A percentile compares a stretch with the other conserved stretches of the same genome.
Conservation (phyloP, 2,797 vertebrate genomes). For the Loris lydekkerianus region DNA sequence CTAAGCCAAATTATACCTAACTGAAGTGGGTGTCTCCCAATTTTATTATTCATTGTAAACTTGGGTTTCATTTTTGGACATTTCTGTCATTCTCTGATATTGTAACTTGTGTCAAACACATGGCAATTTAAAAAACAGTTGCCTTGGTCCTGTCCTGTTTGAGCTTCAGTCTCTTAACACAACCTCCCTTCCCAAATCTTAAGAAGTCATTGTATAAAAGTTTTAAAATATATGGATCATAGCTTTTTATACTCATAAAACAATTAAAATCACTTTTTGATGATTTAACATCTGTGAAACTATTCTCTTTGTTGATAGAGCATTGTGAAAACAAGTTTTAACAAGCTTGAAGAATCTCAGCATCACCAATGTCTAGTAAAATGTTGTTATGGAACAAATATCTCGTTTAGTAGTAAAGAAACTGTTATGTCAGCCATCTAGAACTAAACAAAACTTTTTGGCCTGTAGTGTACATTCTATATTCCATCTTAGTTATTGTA, state of each 20-base stretch:
- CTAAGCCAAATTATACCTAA: neutral
- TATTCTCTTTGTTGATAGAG: constrained; percentile 32
- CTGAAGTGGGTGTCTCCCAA: neutral
- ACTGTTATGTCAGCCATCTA: neutral
- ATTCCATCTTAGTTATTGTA: neutral
- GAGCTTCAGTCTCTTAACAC: neutral
- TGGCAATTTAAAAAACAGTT: neutral
- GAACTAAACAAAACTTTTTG: neutral
- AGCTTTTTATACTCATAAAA: neutral
- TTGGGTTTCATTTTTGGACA: neutral
- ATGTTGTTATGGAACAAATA: constrained; percentile 33
- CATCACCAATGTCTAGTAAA: neutral
- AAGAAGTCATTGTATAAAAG: neutral
- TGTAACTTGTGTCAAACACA: neutral
- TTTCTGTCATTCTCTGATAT: constrained; percentile 21
- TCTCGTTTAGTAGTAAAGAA: constrained; percentile 34
- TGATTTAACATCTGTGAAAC: neutral
- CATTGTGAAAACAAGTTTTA: constrained; percentile 42
- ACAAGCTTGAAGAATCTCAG: neutral
- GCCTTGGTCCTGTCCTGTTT: neutral
- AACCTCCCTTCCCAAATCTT: neutral
- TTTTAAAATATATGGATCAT: constrained; percentile 6
- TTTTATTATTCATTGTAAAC: constrained; percentile 12
- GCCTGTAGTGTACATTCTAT: neutral
- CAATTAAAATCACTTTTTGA: constrained; percentile 2